Evolutionary conservation across 2,797 vertebrate species (phyloP), one percentile per base, ranked within the genome.

Genomic region (Hydrocynus forskahlii): DNA sequence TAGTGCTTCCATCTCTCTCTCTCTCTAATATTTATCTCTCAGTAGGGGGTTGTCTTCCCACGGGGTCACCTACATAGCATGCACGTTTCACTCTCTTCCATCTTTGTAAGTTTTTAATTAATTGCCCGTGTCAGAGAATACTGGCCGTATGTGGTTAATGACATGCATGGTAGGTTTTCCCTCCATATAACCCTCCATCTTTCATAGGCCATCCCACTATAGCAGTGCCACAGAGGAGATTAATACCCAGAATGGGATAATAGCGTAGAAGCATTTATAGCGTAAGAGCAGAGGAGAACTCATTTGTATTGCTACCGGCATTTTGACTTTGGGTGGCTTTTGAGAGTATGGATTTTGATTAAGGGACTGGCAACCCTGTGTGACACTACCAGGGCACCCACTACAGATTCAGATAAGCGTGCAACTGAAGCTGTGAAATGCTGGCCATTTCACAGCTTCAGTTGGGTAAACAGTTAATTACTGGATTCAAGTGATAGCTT

Each of bases 1-100:
- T 93, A 92, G 87, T 84, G 81, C 79, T 80, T 60, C 79, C 76
- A 66, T 63, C 86, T 45, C 66, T 23, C 66, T 68, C 19, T 63
- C 59, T 63, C 79, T 79, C 70, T 60, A 48, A 57, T 14, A 87
- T 83, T 84, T 87, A 81, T 87, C 85, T 83, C 79, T 87, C 75
- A 74, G 75, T 78, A 57, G 7, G 4, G 35, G 62, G 55, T 63
- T 76, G 77, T 79, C 78, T 71, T 70, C 71, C 71, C 55, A 63
- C 43, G 43, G 70, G 76, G 21, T 54, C 17, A 7, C 78, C 71
- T 67, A 74, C 71, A 74, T 29, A 74, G 17, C 35, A 7, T 10
- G 8, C 35, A 14, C 52, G 21, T 48, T 69, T 48, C 35, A 21
- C 35, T 59, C 17, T 12, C 19, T 40, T 74, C 71, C 10, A 74